Evolutionary conservation across 2,797 vertebrate genomes (phyloP), one percentile per base, ranked within the genome.

Genomic region (Cyprinodon diabolis): DNA sequence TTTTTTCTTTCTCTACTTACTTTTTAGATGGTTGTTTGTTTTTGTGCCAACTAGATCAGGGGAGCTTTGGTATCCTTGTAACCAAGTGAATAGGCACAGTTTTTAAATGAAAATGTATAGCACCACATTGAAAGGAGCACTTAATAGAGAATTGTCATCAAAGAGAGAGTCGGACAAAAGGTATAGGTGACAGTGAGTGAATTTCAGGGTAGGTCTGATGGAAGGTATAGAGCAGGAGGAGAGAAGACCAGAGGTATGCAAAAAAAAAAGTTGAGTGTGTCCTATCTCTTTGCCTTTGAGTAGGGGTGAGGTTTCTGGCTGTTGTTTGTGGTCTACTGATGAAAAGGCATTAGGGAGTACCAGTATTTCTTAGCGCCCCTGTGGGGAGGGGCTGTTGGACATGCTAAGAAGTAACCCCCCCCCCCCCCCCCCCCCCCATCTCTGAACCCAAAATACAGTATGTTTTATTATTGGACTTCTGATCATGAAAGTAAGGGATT

Each of bases 91-190:
- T 78, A 76, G 84, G 80, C 72, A 62, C 81, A 79, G 77, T 87
- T 87, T 87, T 92, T 84, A 88, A 89, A 92, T 93, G 87, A 85
- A 86, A 92, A 93, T 94, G 84, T 65, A 60, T 60, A 49, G 78
- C 71, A 2, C 70, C 49, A 73, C 86, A 76, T 63, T 76, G 87
- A 84, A 72, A 70, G 82, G 76, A 78, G 75, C 76, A 69, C 81
- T 74, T 77, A 77, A 80, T 35, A 82, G 79, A 81, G 79, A 84
- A 83, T 69, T 77, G 85, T 80, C 82, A 78, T 77, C 79, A 71
- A 57, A 70, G 66, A 68, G 66, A 86, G 79, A 78, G 77, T 77
- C 68, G 72, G 23, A 80, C 72, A 74, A 74, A 90, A 30, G 88
- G 82, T 82, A 81, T 30, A 30, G 30, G 2, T 30, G 30, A 30